Conservation (phyloP, 2,797 vertebrate genomes). For the Glyptemys insculpta region DNA sequence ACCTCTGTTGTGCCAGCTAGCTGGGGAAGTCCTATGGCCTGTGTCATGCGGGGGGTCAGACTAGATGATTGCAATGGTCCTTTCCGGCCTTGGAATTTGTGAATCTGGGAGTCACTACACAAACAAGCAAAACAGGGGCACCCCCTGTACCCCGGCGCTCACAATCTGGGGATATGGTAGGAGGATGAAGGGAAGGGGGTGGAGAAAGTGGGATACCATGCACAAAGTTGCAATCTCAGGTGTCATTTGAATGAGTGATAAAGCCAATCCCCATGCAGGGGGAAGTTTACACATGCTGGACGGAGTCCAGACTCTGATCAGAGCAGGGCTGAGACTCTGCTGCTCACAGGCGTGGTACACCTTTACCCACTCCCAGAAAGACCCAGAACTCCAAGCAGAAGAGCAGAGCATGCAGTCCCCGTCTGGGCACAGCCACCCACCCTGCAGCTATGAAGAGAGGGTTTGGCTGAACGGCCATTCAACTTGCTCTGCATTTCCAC, state of each 20-base stretch:
- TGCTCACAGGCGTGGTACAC: neutral
- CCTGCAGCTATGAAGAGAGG: too few relatives aligned
- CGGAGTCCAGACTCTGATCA: neutral
- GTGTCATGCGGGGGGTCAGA: neutral
- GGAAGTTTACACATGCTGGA: neutral
- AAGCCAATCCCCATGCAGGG: neutral
- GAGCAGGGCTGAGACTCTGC: neutral
- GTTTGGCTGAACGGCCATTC: neutral
- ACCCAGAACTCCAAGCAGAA: neutral
- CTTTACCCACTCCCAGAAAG: too few relatives aligned
- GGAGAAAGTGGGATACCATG: neutral
- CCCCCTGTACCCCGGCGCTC: neutral
- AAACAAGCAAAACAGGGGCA: neutral
- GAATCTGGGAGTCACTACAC: neutral
- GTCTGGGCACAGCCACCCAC: neutral
- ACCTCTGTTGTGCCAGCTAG: neutral
- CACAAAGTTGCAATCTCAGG: neutral
- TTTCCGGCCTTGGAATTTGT: neutral
- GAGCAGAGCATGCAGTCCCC: neutral
- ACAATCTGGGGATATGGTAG: neutral
- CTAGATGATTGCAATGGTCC: neutral
- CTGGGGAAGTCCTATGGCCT: neutral
- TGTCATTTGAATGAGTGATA: neutral
- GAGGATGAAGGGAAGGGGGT: neutral
- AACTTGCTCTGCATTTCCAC: neutral